Base-by-base conservation (phyloP, 1,140 invertebrate genomes). In the Asobara japonica region DNA sequence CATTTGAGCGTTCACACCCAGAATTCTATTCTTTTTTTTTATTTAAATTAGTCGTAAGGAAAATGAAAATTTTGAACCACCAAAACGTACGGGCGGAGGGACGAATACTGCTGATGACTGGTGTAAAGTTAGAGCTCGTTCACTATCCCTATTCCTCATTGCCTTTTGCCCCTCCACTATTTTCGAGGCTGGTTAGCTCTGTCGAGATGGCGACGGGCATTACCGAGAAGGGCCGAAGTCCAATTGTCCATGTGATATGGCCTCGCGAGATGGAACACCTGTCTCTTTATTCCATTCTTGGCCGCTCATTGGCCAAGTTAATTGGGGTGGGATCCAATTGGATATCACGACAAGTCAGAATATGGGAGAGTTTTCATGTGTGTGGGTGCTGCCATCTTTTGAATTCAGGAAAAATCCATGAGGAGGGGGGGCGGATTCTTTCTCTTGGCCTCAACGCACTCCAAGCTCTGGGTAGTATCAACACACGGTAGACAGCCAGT, bases 81-180 rank as follows among this genome's bases (percentile, higher is more conserved):
- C 69, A 76, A 70, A 75, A 61, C 75, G 18, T 75, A 38, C 75
- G 66, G 45, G n/a, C 79, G 75, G 74, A 73, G 75, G 72, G 76
- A 79, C 79, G 78, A 83, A 77, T 80, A 82, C 80, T 80, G 77
- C 30, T 75, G 71, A 78, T 78, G 72, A 78, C 74, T 78, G 69
- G 73, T 74, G 69, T 67, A 76, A 78, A 78, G 74, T 76, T 76
- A 69, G 62, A 69, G 64, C 56, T 68, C 69, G 64, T 68, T 65
- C 67, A 22, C 51, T 56, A 56, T 56, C 41, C 69, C 72, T 68
- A 62, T 62, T 65, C 18, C 61, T 65, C 16, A 64, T 38, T 66
- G 18, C 20, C n/a, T n/a, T 13, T 8, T 2, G 5, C 65, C 65
- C 38, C 41, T 13, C 51, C 33, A 29, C 30, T 66, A 11, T n/a